Evolutionary conservation across 2,113 vertebrate genomes (phyloP), one percentile per base, ranked within the genome.

Genomic region (Platycercus adscitus): DNA sequence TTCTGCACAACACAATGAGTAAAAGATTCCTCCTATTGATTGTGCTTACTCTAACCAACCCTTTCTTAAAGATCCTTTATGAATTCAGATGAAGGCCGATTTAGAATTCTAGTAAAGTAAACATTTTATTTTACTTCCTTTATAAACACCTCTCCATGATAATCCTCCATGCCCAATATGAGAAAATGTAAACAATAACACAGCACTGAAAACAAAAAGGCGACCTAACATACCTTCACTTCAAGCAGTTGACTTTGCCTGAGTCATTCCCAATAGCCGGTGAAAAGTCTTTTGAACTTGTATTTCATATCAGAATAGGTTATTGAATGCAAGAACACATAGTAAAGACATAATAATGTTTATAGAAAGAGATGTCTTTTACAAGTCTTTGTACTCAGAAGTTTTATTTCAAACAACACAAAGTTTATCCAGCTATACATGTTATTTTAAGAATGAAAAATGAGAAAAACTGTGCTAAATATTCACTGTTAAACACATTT

Each of bases 221-320:
- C 1, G 0, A 76, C 23, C 3, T 33, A 65, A 23, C 2, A 13
- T 43, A 46, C 17, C 28, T n/a, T 56, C 4, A 19, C 12, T 69
- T 80, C 13, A 80, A 49, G 31, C 9, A 65, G 13, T 3, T 73
- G 20, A 43, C 25, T 91, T 87, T 53, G 4, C 10, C 61, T 50
- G 11, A 53, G 8, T 73, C 25, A 33, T 28, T 77, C 35, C 12
- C 4, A 43, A 26, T 35, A 58, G 2, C 2, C 50, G 2, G 2
- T 20, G 6, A 9, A 20, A 58, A 37, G 5, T 25, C 17, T 49
- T 82, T 87, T 80, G 37, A 80, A 64, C 5, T 21, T 49, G 3
- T 8, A 18, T 77, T 43, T 53, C 23, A 20, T 61, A 66, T 25
- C 15, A 78, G 43, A 81, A 58, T 26, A 47, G 4, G 4, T 35